Base-by-base conservation (phyloP, 2,113 vertebrate genomes). In the Choloepus hoffmanni region DNA sequence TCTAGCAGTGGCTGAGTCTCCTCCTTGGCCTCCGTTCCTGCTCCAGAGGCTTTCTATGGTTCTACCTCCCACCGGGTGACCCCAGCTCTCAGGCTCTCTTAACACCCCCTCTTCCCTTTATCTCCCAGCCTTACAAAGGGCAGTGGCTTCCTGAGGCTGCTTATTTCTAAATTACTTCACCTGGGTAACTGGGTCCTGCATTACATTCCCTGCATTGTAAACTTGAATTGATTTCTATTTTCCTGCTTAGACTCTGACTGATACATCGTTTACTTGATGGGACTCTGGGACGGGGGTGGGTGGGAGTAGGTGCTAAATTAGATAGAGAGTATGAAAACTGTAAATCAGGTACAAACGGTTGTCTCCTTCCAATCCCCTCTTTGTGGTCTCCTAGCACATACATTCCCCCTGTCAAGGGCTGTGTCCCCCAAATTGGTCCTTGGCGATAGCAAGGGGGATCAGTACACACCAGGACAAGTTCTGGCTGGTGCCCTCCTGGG, bases 401-500 rank as follows among this genome's bases (percentile, higher is more conserved):
- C 1, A 9, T 48, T 55, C 30, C 24, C 18, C 3, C 2, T 73
- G 62, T 62, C 26, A 1, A 72, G 28, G 23, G 14, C 33, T 26
- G 33, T 48, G 58, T 76, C 78, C 62, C 73, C 62, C 15, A 24
- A 2, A 26, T 23, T 7, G 19, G 78, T 53, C 73, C 30, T 68
- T 28, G 65, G 36, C n/a, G 1, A 13, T 9, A 13, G 8, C 0
- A 6, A 8, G 2, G 13, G 9, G 8, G 1, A 19, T 5, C 10
- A 26, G 36, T 19, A 11, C 0, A 1, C 40, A 4, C 26, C 62
- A 89, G 33, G 55, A 65, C 7, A 62, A 68, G 63, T 48, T 60
- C 21, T 1, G 13, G 60, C 65, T 45, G 76, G 10, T 19, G 18
- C 1, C 43, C 4, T 83, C 73, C n/a, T 1, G 0, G 60, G 33